These are phyloP conservation scores for Aphelenchoides bicaudatus DNA, from an alignment of 2,888 invertebrate species.

Conservation along the genomic window DNA sequence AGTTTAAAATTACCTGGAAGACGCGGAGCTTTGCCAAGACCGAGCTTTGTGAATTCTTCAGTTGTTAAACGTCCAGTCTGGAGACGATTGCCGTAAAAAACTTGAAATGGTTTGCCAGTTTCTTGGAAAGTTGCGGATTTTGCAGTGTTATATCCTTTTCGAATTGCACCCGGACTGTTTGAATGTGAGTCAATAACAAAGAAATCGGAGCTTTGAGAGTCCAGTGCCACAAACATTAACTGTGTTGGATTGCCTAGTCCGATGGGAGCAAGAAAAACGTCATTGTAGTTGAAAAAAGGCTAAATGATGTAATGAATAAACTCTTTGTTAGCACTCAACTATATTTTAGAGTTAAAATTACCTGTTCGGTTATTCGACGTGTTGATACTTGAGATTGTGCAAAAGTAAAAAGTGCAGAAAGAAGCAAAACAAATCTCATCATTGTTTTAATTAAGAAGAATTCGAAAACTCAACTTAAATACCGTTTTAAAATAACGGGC, in stretches of 20 bases:
- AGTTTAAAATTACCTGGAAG: background rate
- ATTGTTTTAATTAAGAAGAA: too few species aligned
- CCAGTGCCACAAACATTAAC: slow-evolving; percentile 4
- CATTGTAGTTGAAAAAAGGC: too few species aligned
- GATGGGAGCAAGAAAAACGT: background rate
- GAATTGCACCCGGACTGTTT: background rate
- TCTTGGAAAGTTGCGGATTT: background rate
- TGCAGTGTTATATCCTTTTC: background rate
- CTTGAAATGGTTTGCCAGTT: background rate
- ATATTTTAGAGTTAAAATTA: too few species aligned
- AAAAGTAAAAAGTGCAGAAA: too few species aligned
- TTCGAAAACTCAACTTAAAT: too few species aligned
- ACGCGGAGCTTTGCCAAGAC: background rate
- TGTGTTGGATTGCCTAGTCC: background rate
- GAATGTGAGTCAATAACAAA: background rate
- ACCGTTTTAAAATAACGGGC: too few species aligned
- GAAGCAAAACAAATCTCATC: too few species aligned
- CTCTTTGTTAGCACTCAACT: too few species aligned
- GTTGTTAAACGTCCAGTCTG: background rate
- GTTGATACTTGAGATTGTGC: too few species aligned
- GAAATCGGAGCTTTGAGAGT: background rate
- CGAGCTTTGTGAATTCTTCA: background rate
- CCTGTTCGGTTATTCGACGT: too few species aligned
- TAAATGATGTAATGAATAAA: too few species aligned
- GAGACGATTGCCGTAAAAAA: background rate